phyloP scores from a whole-genome alignment of 2,888 invertebrate genomes.

The Copidosoma aretas region DNA sequence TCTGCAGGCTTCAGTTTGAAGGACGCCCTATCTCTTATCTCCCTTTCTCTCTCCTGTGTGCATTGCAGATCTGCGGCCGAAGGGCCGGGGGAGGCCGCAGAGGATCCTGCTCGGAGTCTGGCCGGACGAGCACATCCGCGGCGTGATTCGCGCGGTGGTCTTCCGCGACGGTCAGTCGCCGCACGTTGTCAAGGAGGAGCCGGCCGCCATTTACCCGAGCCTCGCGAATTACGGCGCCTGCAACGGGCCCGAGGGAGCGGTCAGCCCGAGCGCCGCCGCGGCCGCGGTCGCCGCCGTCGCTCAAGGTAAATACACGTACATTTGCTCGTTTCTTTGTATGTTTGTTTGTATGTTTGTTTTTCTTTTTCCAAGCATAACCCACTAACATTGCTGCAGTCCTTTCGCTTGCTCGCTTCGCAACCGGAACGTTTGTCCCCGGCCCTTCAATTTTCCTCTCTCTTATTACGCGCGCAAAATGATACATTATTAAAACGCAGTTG shows the following conservation, averaged over 20 bases:
- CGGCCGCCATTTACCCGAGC: constrained; percentile 59
- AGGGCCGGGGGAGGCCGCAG: constrained; percentile 89
- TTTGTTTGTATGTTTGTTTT: no score
- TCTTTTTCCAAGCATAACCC: no score
- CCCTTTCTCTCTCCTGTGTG: not conserved
- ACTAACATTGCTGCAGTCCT: no score
- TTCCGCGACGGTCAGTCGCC: constrained; percentile 80
- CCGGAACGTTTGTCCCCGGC: no score
- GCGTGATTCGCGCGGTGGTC: constrained; percentile 89
- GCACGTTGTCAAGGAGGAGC: constrained; percentile 62
- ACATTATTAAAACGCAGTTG: no score
- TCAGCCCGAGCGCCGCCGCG: constrained; percentile 77
- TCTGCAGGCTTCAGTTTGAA: not conserved
- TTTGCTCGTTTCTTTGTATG: not conserved
- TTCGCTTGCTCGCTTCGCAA: no score
- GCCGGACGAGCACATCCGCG: constrained; percentile 93
- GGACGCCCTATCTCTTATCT: not conserved
- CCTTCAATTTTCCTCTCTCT: no score
- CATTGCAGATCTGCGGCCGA: constrained; percentile 80
- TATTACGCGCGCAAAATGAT: no score
- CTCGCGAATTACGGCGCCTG: constrained; percentile 63
- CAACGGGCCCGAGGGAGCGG: constrained; percentile 67
- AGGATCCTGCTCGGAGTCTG: constrained; percentile 89
- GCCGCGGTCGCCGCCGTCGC: constrained; percentile 88
- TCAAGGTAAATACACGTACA: constrained; percentile 64